Evolutionary conservation across 2,113 vertebrate species (phyloP).

Genomic region (Podiceps cristatus): DNA sequence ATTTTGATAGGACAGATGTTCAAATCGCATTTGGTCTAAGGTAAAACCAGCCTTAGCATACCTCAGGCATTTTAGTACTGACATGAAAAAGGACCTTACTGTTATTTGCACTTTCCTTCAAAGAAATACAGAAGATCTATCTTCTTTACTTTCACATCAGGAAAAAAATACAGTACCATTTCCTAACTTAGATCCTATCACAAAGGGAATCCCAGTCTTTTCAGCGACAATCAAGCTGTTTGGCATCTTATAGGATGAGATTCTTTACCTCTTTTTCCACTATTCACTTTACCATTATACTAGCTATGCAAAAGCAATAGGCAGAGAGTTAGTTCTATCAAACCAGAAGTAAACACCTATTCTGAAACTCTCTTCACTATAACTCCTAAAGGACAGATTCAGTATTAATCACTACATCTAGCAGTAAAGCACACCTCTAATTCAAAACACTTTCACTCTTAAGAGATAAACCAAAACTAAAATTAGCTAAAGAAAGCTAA

Average conservation of each 20-base stretch:
- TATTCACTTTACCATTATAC: neutral
- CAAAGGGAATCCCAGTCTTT: neutral
- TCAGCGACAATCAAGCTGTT: neutral
- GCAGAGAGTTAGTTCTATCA: neutral
- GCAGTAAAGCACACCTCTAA: neutral
- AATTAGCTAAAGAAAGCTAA: neutral
- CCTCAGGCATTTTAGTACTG: neutral
- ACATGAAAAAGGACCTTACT: neutral
- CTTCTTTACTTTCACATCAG: neutral
- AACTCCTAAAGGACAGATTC: neutral
- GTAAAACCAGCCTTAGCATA: neutral
- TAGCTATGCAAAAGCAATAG: neutral
- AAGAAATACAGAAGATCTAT: neutral
- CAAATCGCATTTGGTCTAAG: neutral
- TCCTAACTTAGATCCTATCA: neutral
- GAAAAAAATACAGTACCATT: neutral
- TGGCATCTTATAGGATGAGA: accelerated
- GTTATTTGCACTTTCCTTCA: neutral
- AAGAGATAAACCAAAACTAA: neutral
- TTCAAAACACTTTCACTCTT: neutral
- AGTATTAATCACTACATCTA: neutral
- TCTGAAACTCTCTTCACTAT: neutral
- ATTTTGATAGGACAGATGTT: neutral
- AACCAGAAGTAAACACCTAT: neutral
- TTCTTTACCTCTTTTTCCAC: neutral